Conservation (phyloP, 2,888 invertebrate species). For the Phorcus lineatus region DNA sequence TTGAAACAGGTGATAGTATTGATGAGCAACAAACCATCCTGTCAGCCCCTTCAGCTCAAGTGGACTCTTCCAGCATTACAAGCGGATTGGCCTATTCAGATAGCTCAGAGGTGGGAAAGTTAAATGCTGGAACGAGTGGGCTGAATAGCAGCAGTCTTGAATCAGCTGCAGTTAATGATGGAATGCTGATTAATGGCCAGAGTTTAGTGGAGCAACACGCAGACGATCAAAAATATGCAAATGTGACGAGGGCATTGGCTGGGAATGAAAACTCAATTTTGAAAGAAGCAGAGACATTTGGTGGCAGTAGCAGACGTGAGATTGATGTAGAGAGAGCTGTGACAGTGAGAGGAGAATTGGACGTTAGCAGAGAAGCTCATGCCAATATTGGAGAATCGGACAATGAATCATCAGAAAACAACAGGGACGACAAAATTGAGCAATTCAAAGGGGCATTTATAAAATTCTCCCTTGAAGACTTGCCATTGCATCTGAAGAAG, state of each 20-base stretch:
- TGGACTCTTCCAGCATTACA: slow-evolving; percentile 5
- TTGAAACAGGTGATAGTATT: slow-evolving; percentile 20
- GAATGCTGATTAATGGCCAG: slow-evolving; percentile 7
- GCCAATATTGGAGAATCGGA: background rate
- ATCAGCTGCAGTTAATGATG: slow-evolving; percentile 1
- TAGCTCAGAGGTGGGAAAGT: slow-evolving; percentile 11
- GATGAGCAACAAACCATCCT: background rate
- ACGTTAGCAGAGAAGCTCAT: background rate
- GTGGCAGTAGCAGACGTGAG: background rate
- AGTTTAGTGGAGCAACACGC: background rate
- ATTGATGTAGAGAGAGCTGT: background rate
- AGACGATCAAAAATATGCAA: slow-evolving; percentile 6
- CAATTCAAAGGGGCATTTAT: slow-evolving; percentile 1
- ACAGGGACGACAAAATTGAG: background rate
- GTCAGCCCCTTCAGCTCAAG: background rate
- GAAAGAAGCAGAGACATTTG: slow-evolving; percentile 2
- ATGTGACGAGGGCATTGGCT: background rate
- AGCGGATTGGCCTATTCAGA: slow-evolving; percentile 5
- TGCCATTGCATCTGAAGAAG: background rate
- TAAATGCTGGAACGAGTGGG: background rate
- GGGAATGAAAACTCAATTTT: background rate
- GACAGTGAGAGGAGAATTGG: background rate
- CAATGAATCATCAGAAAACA: background rate
- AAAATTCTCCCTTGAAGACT: background rate
- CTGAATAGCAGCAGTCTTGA: background rate